These are phyloP conservation scores for Theristicus caerulescens DNA, from an alignment of 2,113 vertebrate genomes.

Conservation along the genomic window DNA sequence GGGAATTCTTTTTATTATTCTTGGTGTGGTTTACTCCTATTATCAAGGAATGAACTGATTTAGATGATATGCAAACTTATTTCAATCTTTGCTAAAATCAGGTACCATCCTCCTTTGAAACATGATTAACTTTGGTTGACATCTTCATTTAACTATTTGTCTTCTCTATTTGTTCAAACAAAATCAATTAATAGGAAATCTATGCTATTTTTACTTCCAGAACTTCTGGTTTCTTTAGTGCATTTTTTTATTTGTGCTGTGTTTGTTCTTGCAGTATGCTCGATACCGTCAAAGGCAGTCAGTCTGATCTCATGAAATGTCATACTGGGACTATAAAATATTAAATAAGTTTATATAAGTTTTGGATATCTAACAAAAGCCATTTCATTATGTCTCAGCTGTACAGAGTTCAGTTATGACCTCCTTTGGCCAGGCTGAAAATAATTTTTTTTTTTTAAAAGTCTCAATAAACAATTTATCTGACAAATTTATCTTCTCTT, in stretches of 20 bases:
- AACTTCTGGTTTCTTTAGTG: not conserved
- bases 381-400: not conserved
- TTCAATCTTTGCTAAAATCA: not conserved
- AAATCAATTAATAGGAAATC: not conserved
- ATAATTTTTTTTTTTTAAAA: not conserved
- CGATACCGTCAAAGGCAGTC: not conserved
- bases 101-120: not conserved
- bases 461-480: slow-evolving; percentile 14
- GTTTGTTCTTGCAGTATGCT: not conserved
- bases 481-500: not conserved
- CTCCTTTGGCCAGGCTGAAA: not conserved
- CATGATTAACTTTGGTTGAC: not conserved
- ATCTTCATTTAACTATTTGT: not conserved
- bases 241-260: not conserved
- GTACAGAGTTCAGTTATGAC: not conserved
- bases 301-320: slow-evolving; percentile 7
- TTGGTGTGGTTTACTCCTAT: not conserved
- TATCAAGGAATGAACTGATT: not conserved
- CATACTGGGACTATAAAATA: slow-evolving; percentile 11
- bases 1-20: not conserved
- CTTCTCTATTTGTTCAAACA: not conserved
- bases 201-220: not conserved
- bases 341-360: slow-evolving; percentile 34
- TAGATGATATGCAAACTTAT: not conserved
- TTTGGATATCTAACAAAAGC: not conserved